Conservation (phyloP, 2,888 invertebrate species). For the Poecilobothrus nobilitatus region DNA sequence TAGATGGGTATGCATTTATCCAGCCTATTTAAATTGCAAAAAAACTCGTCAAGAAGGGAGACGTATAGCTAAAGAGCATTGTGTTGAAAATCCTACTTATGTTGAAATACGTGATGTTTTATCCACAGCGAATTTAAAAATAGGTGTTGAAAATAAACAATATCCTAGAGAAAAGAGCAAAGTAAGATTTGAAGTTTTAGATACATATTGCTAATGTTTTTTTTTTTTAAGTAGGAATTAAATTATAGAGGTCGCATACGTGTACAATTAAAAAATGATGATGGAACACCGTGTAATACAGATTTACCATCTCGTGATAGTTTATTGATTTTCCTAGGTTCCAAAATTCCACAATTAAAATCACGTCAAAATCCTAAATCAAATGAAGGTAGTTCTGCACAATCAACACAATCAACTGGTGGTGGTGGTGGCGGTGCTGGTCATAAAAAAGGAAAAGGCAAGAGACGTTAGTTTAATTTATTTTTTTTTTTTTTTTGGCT, state of each 20-base stretch:
- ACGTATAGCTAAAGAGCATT: conserved; percentile 69
- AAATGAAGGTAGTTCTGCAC: conserved; percentile 26
- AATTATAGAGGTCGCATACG: conserved; percentile 79
- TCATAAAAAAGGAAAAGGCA: conserved; percentile 42
- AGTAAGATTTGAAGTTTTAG: conserved; percentile 33
- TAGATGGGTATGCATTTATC: conserved; percentile 94
- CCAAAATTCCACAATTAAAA: conserved; percentile 86
- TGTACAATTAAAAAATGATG: conserved; percentile 85
- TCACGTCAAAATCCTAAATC: conserved; percentile 51
- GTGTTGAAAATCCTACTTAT: conserved; percentile 91
- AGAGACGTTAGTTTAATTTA: conserved; percentile 30
- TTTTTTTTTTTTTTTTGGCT: neutral
- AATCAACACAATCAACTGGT: conserved; percentile 22
- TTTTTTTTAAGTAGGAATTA: conserved; percentile 51
- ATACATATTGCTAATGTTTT: neutral
- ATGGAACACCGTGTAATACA: conserved; percentile 64
- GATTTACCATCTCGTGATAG: conserved; percentile 69
- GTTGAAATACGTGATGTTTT: conserved; percentile 92
- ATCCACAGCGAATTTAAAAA: conserved; percentile 68
- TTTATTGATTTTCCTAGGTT: conserved; percentile 66
- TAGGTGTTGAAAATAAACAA: conserved; percentile 86
- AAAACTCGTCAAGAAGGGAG: conserved; percentile 86
- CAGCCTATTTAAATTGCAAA: conserved; percentile 90
- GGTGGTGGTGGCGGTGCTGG: conserved; percentile 29
- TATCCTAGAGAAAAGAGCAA: conserved; percentile 87